These are phyloP conservation scores for Lepidurus packardi DNA, from an alignment of 1,140 invertebrate species.

Conservation along the genomic window DNA sequence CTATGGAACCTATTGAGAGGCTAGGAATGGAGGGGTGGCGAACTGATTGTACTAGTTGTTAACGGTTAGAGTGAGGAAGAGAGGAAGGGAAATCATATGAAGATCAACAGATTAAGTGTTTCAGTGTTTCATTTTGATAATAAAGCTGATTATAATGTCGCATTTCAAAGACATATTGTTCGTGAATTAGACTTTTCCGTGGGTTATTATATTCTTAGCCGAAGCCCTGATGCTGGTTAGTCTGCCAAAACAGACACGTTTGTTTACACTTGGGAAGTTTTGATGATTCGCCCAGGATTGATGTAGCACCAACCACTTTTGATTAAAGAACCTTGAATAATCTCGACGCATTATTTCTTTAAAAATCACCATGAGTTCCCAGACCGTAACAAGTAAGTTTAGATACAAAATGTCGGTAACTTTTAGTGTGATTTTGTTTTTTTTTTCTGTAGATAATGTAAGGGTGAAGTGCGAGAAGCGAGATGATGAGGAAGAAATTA, in stretches of 20 bases:
- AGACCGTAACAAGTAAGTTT: constrained; percentile 1
- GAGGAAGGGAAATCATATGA: background rate
- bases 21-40: constrained; percentile 12
- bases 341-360: too few species aligned
- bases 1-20: background rate
- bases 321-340: background rate
- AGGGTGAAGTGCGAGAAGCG: constrained; percentile 65
- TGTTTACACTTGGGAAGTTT: constrained; percentile 19
- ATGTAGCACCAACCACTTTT: background rate
- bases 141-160: background rate
- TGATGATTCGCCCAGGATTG: background rate
- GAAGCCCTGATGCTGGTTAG: background rate
- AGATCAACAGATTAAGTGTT: constrained; percentile 11
- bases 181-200: too few species aligned
- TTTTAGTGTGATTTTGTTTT: background rate
- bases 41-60: constrained; percentile 6
- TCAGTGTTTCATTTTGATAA: background rate
- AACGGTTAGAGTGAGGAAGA: background rate
- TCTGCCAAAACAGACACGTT: constrained; percentile 18
- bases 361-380: constrained; percentile 27
- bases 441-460: constrained; percentile 13
- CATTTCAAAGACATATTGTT: background rate
- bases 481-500: constrained; percentile 74
- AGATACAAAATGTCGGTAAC: background rate
- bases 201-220: too few species aligned